Evolutionary conservation across 1,140 invertebrate species (phyloP), one percentile per base, ranked within the genome.

Genomic region (Eumaeus atala): DNA sequence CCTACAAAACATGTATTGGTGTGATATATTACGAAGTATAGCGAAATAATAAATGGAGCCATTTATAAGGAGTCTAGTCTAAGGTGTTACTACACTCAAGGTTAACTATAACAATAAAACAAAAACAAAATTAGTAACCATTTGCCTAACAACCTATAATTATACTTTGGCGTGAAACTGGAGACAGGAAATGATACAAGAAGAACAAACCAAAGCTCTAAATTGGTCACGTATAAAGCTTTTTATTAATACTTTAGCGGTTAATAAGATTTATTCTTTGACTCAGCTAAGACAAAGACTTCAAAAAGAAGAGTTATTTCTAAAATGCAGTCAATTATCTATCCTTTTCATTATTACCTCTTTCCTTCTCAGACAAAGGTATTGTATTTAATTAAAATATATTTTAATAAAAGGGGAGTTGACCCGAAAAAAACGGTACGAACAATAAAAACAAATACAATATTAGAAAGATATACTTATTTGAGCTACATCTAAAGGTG

Each of bases 151-250:
- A 59, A 58, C 61, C 66, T 70, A 71, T 62, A n/a, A n/a, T 70
- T 67, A 70, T 68, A 50, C 33, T 12, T 36, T 64, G 57, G 70
- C 66, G 60, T 77, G 74, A 80, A 79, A 81, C 62, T 65, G 65
- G 69, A 85, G 67, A 70, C 50, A 70, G 69, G 71, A 83, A 82
- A 75, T 77, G 61, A 80, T 77, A 77, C 65, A 82, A 72, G 80
- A 82, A 79, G 74, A 73, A 77, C 65, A 75, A 81, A 64, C 75
- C 67, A 65, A 80, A 79, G 77, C 74, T 74, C 74, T 83, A 86
- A 76, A 64, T 72, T 80, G 83, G 83, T 86, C 83, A 86, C 83
- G 83, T 72, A 62, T 71, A 78, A 65, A 84, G 79, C 79, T 72
- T 77, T 67, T 71, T 68, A 80, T 81, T 74, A 79, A 78, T 76